Evolutionary conservation across 2,888 invertebrate genomes (phyloP), one percentile per base, ranked within the genome.

Genomic region (Orgyia antiqua): DNA sequence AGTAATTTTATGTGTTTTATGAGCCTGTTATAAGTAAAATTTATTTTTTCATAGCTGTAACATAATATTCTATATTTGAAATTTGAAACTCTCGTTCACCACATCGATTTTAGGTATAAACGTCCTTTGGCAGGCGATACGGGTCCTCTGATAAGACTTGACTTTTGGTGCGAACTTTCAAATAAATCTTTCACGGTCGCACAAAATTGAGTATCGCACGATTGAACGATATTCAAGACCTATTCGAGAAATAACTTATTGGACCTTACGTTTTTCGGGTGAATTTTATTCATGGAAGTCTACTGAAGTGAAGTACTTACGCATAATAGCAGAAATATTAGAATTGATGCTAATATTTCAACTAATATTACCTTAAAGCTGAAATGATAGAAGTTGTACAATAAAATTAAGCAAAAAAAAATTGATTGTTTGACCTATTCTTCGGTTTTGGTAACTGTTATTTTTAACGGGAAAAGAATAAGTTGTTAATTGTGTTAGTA

Each of bases 161-260:
- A 45, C 47, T 42, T 24, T 37, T 29, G 35, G 36, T 33, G 34
- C 29, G 35, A 39, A 23, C 26, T 42, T 29, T 33, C 39, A 6
- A 46, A 60, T 59, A 57, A 55, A 60, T 60, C 50, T 51, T 49
- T 28, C 31, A 36, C 34, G 29, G 35, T 29, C 25, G 4, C 20
- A 20, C 9, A 20, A 20, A 20, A 20, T 20, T 9, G 19, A 27
- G 27, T 32, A 12, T 21, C 32, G 10, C 13, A 26, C 12, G 20
- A 31, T 41, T 35, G 27, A 17, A 10, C 24, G 5, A 13, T 36
- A 29, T 31, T 28, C 36, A 34, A 34, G 27, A 13, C 4, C 9
- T 9, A 9, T 9, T 4, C 9, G 4, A 9, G 4, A 9, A 8
- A 20, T 4, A 9, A 20, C 20, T 20, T 20, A n/a, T 5, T 4